A percentile compares a stretch with the other conserved stretches of the same genome.
Conservation (phyloP, 2,888 invertebrate genomes). For the Chrysodeixis includens region DNA sequence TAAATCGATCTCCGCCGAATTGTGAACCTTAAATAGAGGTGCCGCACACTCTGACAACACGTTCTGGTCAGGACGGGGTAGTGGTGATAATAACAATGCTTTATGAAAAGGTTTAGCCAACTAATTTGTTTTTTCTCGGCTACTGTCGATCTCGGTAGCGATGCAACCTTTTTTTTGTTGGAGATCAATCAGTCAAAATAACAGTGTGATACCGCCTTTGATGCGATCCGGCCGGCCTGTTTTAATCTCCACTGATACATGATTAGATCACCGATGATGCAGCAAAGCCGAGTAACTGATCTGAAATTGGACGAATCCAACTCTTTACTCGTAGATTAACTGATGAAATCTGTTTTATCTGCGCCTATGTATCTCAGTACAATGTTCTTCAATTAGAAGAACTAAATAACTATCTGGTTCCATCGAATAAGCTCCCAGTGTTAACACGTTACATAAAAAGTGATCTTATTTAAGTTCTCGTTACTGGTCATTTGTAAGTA, state of each 20-base stretch:
- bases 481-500: constrained; percentile 6
- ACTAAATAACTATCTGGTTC: constrained; percentile 47
- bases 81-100: constrained; percentile 88
- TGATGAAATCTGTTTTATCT: constrained; percentile 66
- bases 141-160: constrained; percentile 89
- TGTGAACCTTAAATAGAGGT: constrained; percentile 72
- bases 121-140: constrained; percentile 89
- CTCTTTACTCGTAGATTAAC: constrained; percentile 77
- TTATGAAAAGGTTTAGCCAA: constrained; percentile 89
- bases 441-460: constrained; percentile 15
- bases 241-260: constrained; percentile 88
- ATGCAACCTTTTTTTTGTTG: constrained; percentile 85
- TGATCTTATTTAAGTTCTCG: constrained; percentile 15
- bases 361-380: constrained; percentile 35
- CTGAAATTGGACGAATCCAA: constrained; percentile 81
- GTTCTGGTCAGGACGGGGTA: constrained; percentile 77
- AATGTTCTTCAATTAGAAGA: constrained; percentile 50
- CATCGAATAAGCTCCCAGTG: constrained; percentile 21
- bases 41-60: constrained; percentile 63
- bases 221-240: constrained; percentile 87
- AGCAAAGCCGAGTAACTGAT: constrained; percentile 85
- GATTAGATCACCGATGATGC: constrained; percentile 88
- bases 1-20: constrained; percentile 55
- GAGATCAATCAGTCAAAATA: constrained; percentile 90
- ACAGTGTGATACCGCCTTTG: constrained; percentile 90